phyloP scores from a whole-genome alignment of 2,113 vertebrate genomes.

The Muntiacus muntjak region DNA sequence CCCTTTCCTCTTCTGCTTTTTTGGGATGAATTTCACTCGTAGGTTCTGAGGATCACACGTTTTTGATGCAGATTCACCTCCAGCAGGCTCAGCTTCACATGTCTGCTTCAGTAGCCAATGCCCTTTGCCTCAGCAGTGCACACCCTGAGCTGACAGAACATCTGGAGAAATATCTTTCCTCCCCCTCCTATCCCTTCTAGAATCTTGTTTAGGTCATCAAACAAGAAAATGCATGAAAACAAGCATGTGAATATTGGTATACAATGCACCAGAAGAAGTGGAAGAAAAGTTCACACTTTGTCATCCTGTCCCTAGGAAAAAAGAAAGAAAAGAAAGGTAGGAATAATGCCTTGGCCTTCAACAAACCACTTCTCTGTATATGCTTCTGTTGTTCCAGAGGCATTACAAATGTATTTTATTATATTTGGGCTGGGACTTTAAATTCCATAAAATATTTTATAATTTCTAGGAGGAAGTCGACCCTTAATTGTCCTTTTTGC shows the following conservation, averaged over 20 bases:
- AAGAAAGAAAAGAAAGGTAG: background rate
- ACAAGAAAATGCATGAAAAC: background rate
- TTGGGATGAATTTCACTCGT: accelerated
- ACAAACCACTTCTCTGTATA: background rate
- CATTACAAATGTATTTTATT: background rate
- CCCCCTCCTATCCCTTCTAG: background rate
- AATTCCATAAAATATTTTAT: background rate
- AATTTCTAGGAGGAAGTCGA: background rate
- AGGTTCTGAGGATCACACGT: background rate
- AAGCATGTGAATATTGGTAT: background rate
- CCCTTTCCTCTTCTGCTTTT: background rate
- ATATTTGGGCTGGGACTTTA: background rate
- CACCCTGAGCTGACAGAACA: accelerated
- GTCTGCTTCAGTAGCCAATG: accelerated
- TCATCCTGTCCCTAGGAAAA: background rate
- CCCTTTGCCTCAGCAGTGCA: no score
- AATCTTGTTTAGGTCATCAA: background rate
- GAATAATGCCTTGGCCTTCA: background rate
- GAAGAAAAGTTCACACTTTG: background rate
- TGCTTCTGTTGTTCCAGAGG: background rate
- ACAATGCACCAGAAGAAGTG: accelerated
- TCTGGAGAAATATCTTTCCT: background rate
- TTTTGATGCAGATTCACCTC: background rate
- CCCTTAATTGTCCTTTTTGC: background rate
- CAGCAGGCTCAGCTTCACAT: background rate